Base-by-base conservation (phyloP, 2,888 invertebrate species). In the Ectemnius cavifrons region DNA sequence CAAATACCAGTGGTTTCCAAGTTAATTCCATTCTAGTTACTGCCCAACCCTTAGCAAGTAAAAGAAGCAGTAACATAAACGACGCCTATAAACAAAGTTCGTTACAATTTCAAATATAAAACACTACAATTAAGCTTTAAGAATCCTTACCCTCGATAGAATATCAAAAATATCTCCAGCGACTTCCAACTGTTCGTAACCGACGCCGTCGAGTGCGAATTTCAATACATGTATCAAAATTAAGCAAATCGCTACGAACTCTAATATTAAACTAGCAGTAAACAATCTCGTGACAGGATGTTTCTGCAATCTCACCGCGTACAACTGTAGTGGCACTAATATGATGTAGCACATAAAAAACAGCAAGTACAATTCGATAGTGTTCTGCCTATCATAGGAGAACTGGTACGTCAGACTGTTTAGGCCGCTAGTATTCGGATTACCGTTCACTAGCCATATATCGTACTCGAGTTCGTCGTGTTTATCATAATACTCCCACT, bases 31-130 rank as follows among this genome's bases (percentile, higher is more conserved):
- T 93, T 81, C 97, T 93, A 11, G 98, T 98, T 45, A 99, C 97
- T 4, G 98, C 98, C 98, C 98, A 98, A 62, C 99, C 99, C 93
- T 99, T 98, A 52, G 98, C 98, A 80, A 99, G 92, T 69, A 99
- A 92, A 68, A 99, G 93, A 57, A 99, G 92, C 70, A 99, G 93
- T 81, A 99, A 92, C 97, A 99, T 98, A 89, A 99, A 98, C 5
- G 97, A 94, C 61, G 98, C 97, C 96, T 98, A 93, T 14, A 62
- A 86, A 82, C 67, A 73, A 46, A 72, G 70, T 67, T 18, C 69
- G 64, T 63, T 62, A 23, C 13, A 18, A 13, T 57, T 69, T 18
- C 2, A 23, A 23, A 23, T 23, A 23, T 0, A 52, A 16, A 8
- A n/a, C 37, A 28, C 0, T 2, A 18, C 1, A 49, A 37, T 8